Percentiles rank a stretch among this genome's conserved stretches.
Evolutionary conservation across 1,140 invertebrate species (phyloP).

Genomic region (Oreohelix idahoensis): DNA sequence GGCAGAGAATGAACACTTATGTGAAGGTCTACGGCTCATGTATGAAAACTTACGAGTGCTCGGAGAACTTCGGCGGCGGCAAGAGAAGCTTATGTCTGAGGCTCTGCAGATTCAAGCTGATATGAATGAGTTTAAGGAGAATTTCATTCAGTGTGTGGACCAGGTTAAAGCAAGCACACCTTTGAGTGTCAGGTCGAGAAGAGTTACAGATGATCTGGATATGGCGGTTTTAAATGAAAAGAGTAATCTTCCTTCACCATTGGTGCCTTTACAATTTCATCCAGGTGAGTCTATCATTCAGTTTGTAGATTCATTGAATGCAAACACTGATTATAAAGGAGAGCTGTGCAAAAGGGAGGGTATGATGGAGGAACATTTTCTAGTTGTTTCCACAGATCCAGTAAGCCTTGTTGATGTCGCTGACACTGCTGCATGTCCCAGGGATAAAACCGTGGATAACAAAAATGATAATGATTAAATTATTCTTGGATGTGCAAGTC

Average conservation of each 20-base stretch:
- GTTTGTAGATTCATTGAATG: too few species aligned
- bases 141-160: constrained; percentile 64
- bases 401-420: too few species aligned
- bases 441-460: too few species aligned
- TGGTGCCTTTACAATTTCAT: constrained; percentile 48
- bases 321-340: too few species aligned
- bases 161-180: constrained; percentile 60
- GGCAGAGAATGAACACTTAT: constrained; percentile 75
- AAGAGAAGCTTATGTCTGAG: constrained; percentile 77
- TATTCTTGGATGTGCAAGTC: too few species aligned
- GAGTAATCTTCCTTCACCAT: constrained; percentile 61
- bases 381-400: too few species aligned
- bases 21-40: constrained; percentile 77
- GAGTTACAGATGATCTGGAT: constrained; percentile 70
- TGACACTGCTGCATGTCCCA: too few species aligned
- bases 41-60: constrained; percentile 78
- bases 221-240: constrained; percentile 43
- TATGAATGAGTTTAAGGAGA: constrained; percentile 79
- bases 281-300: too few species aligned
- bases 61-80: constrained; percentile 77
- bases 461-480: too few species aligned
- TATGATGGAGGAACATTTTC: too few species aligned
- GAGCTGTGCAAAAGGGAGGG: too few species aligned
- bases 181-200: constrained; percentile 63
- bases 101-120: constrained; percentile 78